Conservation (phyloP, 2,888 invertebrate genomes). For the Ornithoptera priamus region DNA sequence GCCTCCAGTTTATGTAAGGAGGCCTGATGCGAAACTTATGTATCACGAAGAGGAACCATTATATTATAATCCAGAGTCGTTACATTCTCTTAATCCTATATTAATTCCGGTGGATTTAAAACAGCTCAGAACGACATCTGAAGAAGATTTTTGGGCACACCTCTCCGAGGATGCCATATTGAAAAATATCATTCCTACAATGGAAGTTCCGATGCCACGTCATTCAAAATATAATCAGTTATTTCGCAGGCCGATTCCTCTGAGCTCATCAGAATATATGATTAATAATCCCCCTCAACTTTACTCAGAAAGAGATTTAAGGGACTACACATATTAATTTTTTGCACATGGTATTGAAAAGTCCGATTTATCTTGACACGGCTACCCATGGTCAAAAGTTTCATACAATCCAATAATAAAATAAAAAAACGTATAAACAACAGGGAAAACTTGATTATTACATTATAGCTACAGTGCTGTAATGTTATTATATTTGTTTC, state of each 20-base stretch:
- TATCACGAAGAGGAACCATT: constrained; percentile 6
- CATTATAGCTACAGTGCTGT: neutral
- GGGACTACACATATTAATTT: constrained; percentile 48
- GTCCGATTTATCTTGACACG: constrained; percentile 37
- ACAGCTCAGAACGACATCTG: constrained; percentile 36
- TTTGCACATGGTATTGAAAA: constrained; percentile 53
- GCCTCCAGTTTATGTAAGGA: constrained; percentile 13
- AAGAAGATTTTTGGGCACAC: constrained; percentile 51
- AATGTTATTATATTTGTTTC: neutral
- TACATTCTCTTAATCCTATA: constrained; percentile 3
- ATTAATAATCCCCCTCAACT: constrained; percentile 11
- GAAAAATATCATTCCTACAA: constrained; percentile 65
- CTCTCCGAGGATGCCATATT: constrained; percentile 57
- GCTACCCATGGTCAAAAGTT: constrained; percentile 8
- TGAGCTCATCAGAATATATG: constrained; percentile 9
- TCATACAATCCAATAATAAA: neutral
- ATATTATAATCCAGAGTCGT: constrained; percentile 10
- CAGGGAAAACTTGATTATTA: neutral
- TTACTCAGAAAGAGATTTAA: constrained; percentile 22
- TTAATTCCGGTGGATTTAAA: constrained; percentile 36
- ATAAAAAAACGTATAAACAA: neutral
- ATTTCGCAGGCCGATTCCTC: neutral
- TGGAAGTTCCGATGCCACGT: constrained; percentile 54
- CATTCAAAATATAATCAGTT: constrained; percentile 26
- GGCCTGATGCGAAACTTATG: neutral